Base-by-base conservation (phyloP, 2,888 invertebrate species). In the Zhengitettix transpicula region DNA sequence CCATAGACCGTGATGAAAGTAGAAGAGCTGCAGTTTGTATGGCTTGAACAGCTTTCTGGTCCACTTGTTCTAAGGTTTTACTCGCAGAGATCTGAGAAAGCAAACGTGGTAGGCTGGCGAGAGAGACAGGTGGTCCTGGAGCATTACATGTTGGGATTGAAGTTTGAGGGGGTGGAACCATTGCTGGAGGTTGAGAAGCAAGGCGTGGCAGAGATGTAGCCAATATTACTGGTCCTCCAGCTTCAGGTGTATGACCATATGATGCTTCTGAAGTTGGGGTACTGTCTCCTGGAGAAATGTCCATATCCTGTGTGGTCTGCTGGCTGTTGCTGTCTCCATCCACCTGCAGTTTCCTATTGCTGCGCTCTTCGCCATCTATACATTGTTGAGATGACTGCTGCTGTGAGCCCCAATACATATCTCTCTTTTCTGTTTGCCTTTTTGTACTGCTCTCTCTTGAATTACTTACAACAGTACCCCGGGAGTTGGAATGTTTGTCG, bases 271-370 rank as follows among this genome's bases (percentile, higher is more conserved):
- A 89, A 60, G 89, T 84, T 51, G 90, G 90, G 64, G 90, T 91
- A 71, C 90, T 91, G 70, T 89, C 84, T 67, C 89, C 89, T 15
- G 92, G 92, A 62, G 93, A 94, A 70, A 94, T 93, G 70, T 95
- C 94, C 93, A 94, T 93, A 70, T 94, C 94, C 74, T 92, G 88
- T 65, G 80, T 74, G 68, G 47, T n/a, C n/a, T 47, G 47, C 8
- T 47, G 47, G n/a, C 47, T 47, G n/a, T 47, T n/a, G 12, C 47
- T n/a, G n/a, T 47, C 47, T 7, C n/a, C 14, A 47, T 14, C 14
- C 12, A n/a, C n/a, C 47, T 47, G 47, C 47, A 14, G 47, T n/a
- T 47, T 47, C 5, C 47, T 2, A 12, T 12, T 14, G 5, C 47
- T n/a, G n/a, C 47, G 47, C 14, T 47, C 47, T 5, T 47, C 47